Percentiles rank a stretch among this genome's conserved stretches.
These are phyloP conservation scores for Chrysaora quinquecirrha DNA, from an alignment of 30 jellyfish, hydroid and myxozoan genomes.

Conservation along the genomic window DNA sequence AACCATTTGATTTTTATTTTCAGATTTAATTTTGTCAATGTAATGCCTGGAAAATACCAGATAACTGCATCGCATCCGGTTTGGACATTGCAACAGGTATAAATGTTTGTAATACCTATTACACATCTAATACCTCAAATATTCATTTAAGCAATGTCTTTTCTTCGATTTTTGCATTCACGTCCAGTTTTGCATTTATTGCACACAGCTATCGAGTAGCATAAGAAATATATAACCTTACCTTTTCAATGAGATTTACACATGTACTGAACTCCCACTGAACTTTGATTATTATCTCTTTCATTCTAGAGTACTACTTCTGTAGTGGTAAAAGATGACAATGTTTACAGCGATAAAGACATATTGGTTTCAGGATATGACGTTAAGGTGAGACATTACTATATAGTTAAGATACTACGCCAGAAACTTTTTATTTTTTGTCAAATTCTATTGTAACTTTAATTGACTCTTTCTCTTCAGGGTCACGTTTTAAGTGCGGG, in stretches of 20 bases:
- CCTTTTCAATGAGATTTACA: no score
- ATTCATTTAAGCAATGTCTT: no score
- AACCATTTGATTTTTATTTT: no score
- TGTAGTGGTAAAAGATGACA: slow-evolving; percentile 68
- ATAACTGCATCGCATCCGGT: slow-evolving; percentile 83
- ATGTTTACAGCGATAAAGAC: slow-evolving; percentile 45
- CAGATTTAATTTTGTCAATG: slow-evolving; percentile 62
- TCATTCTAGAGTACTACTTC: slow-evolving; percentile 37
- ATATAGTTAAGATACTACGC: no score
- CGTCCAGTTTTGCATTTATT: no score
- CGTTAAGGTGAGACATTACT: slow-evolving; percentile 72
- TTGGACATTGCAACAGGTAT: slow-evolving; percentile 83
- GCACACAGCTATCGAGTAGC: no score
- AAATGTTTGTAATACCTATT: background rate
- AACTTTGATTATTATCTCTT: no score
- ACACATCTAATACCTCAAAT: no score
- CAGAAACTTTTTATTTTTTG: background rate
- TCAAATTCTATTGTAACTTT: background rate
- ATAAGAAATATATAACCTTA: no score
- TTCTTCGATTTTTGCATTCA: no score
- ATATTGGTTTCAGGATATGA: slow-evolving; percentile 95
- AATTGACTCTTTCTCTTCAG: slow-evolving; percentile 15
- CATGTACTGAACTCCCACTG: no score
- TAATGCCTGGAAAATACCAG: slow-evolving; percentile 88
- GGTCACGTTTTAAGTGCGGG: slow-evolving; percentile 96